phyloP scores from a whole-genome alignment of 2,797 vertebrate species.

The Xenopus petersii region DNA sequence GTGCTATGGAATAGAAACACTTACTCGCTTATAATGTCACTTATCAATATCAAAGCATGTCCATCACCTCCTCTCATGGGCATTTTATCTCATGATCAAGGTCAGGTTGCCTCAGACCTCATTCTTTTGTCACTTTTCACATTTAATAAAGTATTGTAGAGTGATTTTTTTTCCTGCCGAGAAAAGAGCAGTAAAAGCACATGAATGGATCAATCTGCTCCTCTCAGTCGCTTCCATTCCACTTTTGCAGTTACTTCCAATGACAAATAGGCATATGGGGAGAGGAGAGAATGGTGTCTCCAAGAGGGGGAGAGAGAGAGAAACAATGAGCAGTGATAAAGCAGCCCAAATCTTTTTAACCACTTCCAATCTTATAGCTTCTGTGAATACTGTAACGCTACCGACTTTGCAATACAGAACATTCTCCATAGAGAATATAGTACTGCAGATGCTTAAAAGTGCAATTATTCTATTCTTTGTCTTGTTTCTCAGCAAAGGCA shows the following conservation, averaged over 20 bases:
- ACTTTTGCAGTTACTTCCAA: constrained; percentile 30
- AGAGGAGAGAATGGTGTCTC: constrained; percentile 41
- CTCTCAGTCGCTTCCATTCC: constrained; percentile 36
- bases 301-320: constrained; percentile 27
- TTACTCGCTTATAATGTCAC: constrained; percentile 27
- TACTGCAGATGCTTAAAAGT: constrained; percentile 23
- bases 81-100: constrained; percentile 35
- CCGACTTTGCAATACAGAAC: constrained; percentile 19
- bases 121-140: constrained; percentile 38
- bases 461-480: constrained; percentile 22
- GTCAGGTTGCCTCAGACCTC: constrained; percentile 32
- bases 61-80: constrained; percentile 27
- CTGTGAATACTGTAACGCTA: constrained; percentile 14
- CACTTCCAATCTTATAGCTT: constrained; percentile 30
- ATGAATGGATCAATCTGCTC: constrained; percentile 46
- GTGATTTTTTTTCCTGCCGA: constrained; percentile 26
- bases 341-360: constrained; percentile 36
- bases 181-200: constrained; percentile 40
- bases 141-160: constrained; percentile 41
- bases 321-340: constrained; percentile 37
- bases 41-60: constrained; percentile 23
- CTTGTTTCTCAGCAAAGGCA: constrained; percentile 6
- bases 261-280: constrained; percentile 44
- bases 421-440: constrained; percentile 10
- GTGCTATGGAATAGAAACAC: constrained; percentile 17